Evolutionary conservation across 2,797 vertebrate genomes (phyloP).

Genomic region (Dendrocincla fuliginosa): DNA sequence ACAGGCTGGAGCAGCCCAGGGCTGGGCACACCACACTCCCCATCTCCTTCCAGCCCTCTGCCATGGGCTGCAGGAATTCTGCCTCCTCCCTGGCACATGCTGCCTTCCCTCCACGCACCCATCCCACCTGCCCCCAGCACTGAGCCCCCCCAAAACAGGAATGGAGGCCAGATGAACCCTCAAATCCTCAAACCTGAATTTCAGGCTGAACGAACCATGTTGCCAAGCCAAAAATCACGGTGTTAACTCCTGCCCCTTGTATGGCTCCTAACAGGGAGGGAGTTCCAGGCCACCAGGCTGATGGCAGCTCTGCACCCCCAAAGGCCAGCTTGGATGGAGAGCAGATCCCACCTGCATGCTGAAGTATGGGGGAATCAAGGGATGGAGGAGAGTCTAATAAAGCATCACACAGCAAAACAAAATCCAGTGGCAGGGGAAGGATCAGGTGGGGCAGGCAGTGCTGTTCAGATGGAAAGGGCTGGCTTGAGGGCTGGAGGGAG

Average conservation of each 20-base stretch:
- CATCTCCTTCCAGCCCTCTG: neutral
- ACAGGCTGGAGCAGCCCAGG: fast-evolving
- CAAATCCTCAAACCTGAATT: neutral
- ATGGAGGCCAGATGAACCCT: neutral
- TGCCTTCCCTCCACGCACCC: neutral
- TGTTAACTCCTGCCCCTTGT: neutral
- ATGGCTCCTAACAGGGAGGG: neutral
- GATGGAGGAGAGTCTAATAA: neutral
- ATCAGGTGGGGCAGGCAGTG: neutral
- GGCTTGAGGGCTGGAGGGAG: neutral
- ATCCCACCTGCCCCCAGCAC: neutral
- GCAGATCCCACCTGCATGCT: neutral
- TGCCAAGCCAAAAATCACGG: neutral
- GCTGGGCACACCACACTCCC: fast-evolving
- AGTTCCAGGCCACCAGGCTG: neutral
- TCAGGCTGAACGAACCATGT: neutral
- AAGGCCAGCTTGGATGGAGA: neutral
- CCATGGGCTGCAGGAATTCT: neutral
- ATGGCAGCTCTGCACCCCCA: neutral
- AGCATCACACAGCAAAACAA: neutral
- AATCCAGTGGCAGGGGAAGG: neutral
- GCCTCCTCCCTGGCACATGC: neutral
- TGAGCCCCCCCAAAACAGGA: neutral
- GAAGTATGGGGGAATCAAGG: neutral
- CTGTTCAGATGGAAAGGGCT: neutral